These are phyloP conservation scores for Benthosema pterotum DNA, from an alignment of 2,797 vertebrate species.

Conservation along the genomic window DNA sequence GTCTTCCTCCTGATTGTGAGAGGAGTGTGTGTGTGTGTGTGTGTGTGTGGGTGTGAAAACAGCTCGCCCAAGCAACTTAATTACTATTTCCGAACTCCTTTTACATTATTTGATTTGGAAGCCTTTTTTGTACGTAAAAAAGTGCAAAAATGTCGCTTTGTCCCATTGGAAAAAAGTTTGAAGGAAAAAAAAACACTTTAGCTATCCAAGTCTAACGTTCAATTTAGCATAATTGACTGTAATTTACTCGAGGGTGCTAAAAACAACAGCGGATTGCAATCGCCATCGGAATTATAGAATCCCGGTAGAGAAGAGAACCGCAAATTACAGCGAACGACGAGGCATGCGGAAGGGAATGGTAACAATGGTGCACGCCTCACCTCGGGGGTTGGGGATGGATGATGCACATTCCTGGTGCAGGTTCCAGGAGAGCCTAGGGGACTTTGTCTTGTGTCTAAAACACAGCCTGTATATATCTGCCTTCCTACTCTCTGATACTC, in stretches of 20 bases:
- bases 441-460: slow-evolving; percentile 65
- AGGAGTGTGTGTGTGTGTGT: too few species aligned
- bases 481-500: slow-evolving; percentile 66
- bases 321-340: slow-evolving; percentile 75
- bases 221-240: slow-evolving; percentile 77
- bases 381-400: slow-evolving; percentile 34
- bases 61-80: slow-evolving; percentile 42
- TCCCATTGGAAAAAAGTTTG: slow-evolving; percentile 24
- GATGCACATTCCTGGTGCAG: slow-evolving; percentile 52
- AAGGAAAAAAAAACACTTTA: slow-evolving; percentile 58
- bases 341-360: slow-evolving; percentile 70
- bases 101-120: too few species aligned
- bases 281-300: slow-evolving; percentile 72
- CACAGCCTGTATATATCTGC: slow-evolving; percentile 54
- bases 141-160: not conserved
- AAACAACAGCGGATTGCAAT: slow-evolving; percentile 66
- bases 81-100: slow-evolving; percentile 42
- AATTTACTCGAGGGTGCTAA: slow-evolving; percentile 75
- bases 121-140: too few species aligned
- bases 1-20: too few species aligned
- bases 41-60: too few species aligned
- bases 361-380: slow-evolving; percentile 69
- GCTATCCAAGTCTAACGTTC: slow-evolving; percentile 64
- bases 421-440: slow-evolving; percentile 51
- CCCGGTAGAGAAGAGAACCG: slow-evolving; percentile 64